Conservation (phyloP, 2,113 vertebrate species). For the Peromyscus polionotus region DNA sequence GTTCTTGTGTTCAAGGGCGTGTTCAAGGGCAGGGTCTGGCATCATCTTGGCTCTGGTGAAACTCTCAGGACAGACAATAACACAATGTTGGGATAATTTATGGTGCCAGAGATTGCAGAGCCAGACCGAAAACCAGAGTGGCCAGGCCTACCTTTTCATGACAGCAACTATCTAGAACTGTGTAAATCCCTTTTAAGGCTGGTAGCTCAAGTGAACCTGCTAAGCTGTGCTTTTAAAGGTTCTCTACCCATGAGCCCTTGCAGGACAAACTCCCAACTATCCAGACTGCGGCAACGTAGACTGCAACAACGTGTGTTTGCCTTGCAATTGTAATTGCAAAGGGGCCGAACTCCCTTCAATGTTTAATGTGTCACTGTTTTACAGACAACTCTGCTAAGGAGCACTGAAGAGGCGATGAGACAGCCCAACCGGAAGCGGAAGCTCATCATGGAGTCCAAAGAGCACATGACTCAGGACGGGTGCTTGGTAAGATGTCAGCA, state of each 20-base stretch:
- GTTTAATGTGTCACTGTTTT: constrained; percentile 38
- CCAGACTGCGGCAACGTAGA: not conserved
- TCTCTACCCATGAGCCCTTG: not conserved
- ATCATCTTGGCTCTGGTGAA: not conserved
- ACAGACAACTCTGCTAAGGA: constrained; percentile 40
- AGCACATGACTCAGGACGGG: not conserved
- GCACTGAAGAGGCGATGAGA: not conserved
- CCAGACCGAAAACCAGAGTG: not conserved
- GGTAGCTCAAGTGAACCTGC: not conserved
- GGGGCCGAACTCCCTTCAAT: not conserved
- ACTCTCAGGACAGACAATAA: too few species aligned
- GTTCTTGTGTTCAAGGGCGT: not conserved
- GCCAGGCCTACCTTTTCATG: not conserved
- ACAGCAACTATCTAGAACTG: not conserved
- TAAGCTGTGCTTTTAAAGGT: not conserved
- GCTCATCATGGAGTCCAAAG: constrained; percentile 48
- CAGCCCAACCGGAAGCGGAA: constrained; percentile 55
- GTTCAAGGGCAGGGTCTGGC: not conserved
- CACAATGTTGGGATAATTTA: not conserved
- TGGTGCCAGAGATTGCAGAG: not conserved
- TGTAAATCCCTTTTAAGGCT: too few species aligned
- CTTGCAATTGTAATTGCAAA: constrained; percentile 6
- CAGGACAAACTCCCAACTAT: not conserved
- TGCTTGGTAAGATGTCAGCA: constrained; percentile 24
- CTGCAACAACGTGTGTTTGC: not conserved